phyloP scores from a whole-genome alignment of 2,797 vertebrate genomes.

The Enteromius unitaeniatus region DNA sequence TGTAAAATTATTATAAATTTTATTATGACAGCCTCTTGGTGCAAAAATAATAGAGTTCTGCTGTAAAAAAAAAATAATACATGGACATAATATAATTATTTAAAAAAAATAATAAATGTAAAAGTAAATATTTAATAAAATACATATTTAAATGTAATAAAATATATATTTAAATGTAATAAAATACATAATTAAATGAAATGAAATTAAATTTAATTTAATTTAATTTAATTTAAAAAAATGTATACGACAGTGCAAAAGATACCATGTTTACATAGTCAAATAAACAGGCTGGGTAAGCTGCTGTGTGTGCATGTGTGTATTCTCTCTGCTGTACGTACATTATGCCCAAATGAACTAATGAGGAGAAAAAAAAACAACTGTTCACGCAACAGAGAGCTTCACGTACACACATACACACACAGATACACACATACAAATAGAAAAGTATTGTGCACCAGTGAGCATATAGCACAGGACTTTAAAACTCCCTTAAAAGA shows the following conservation, averaged over 20 bases:
- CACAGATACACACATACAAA: conserved; percentile 72
- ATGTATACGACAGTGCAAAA: neutral
- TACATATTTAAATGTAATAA: neutral
- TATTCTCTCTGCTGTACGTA: conserved; percentile 26
- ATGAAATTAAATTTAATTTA: no score
- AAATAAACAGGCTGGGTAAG: conserved; percentile 10
- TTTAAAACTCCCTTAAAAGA: conserved; percentile 69
- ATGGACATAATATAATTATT: no score
- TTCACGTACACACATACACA: conserved; percentile 46
- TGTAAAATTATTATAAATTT: neutral
- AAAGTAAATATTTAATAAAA: neutral
- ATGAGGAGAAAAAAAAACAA: conserved; percentile 41
- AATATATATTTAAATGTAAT: no score
- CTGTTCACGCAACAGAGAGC: conserved; percentile 72
- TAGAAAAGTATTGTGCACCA: conserved; percentile 30
- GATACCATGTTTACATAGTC: neutral
- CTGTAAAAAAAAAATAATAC: neutral
- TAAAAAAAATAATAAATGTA: neutral
- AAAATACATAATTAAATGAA: no score
- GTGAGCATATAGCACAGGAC: conserved; percentile 66
- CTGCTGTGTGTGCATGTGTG: neutral
- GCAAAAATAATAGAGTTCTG: neutral
- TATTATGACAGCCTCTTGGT: neutral
- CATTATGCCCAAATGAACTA: conserved; percentile 57
- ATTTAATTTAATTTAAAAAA: no score